Evolutionary conservation across 2,888 invertebrate genomes (phyloP), one percentile per base, ranked within the genome.

Genomic region (Tachystola acroxantha): DNA sequence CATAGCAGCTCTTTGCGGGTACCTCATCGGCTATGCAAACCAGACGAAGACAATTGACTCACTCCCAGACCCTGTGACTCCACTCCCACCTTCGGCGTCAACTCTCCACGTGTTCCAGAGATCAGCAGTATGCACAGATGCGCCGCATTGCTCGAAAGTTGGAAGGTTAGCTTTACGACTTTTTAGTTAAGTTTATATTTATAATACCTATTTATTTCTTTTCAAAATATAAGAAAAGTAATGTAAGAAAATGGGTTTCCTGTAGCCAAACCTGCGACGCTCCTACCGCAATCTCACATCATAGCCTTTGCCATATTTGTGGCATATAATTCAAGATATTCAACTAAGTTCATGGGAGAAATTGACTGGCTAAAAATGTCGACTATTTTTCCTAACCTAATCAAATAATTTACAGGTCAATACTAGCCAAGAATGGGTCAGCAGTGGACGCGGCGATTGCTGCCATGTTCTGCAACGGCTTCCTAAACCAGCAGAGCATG

Each of bases 401-500:
- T n/a, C n/a, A 16, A 16, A 16, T 16, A 16, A 3, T 55, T 46
- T 65, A 1, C 67, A 92, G 92, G 48, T 74, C 88, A 11, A 86
- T 92, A 24, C 77, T 95, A 7, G 63, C 85, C 24, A 84, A 86
- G 44, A 92, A 92, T 72, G 96, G 96, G 0, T 92, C 92, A 16
- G 96, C 94, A 0, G 92, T 96, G 28, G 97, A 97, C 64, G 93
- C 96, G 0, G 91, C 95, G 0, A 88, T 97, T 14, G 94, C 95
- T 0, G 89, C 95, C 0, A 86, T 96, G 74, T 91, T 97, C 54
- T 97, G 97, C 84, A 94, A 95, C 57, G 96, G 96, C 0, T 66
- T 94, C 1, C 82, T 91, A 24, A 94, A 93, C 46, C 91, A 93
- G 89, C 94, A 94, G 61, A 94, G 94, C 66, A 92, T 93, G 91